These are phyloP conservation scores for Dryomyza anilis DNA, from an alignment of 2,888 invertebrate species.

Conservation along the genomic window DNA sequence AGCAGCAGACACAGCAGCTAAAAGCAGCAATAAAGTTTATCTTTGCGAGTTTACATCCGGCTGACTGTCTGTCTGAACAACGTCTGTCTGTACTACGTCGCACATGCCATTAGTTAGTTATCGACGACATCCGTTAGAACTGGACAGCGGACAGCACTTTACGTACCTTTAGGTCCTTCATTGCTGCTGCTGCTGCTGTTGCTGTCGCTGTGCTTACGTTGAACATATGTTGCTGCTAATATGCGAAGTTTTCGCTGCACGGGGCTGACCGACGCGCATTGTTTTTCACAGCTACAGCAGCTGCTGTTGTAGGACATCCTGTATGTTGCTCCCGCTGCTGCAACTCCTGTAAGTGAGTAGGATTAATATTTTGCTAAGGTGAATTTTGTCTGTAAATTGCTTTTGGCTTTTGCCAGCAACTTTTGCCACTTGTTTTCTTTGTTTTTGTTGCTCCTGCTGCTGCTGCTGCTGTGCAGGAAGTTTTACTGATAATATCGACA, in stretches of 20 bases:
- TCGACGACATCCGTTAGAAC: conserved; percentile 39
- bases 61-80: conserved; percentile 5
- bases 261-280: conserved; percentile 13
- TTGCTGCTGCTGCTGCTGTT: background rate
- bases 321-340: background rate
- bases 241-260: conserved; percentile 40
- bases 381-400: conserved; percentile 17
- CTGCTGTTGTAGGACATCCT: background rate
- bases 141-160: conserved; percentile 31
- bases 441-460: background rate
- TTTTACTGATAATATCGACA: conserved; percentile 22
- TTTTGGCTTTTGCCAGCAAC: background rate
- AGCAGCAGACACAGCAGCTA: conserved; percentile 30
- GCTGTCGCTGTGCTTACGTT: conserved; percentile 29
- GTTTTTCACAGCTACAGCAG: conserved; percentile 16
- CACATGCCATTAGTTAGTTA: conserved; percentile 41
- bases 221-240: conserved; percentile 43
- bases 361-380: conserved; percentile 30
- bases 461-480: conserved; percentile 6
- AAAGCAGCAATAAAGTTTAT: conserved; percentile 39
- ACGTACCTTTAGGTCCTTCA: background rate
- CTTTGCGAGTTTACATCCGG: conserved; percentile 10
- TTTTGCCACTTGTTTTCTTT: background rate
- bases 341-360: conserved; percentile 11
- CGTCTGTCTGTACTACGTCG: conserved; percentile 8